These are phyloP conservation scores for Bombus impatiens DNA, from an alignment of 1,140 invertebrate species.

Conservation along the genomic window DNA sequence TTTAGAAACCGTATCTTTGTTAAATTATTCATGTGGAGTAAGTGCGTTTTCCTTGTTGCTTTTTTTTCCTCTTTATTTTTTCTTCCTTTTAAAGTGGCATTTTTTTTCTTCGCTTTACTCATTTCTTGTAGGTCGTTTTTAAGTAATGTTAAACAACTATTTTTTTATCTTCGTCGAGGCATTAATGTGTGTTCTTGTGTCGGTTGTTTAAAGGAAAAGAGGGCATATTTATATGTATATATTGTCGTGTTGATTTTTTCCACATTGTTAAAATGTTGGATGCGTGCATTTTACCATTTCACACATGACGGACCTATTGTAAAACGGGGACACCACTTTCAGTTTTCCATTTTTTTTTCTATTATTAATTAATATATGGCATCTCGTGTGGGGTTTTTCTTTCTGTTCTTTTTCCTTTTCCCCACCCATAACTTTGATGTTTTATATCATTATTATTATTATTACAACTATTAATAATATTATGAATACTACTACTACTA, in stretches of 20 bases:
- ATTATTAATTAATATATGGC: constrained; percentile 21
- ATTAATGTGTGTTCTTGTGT: constrained; percentile 32
- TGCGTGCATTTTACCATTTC: constrained; percentile 20
- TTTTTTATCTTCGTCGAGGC: constrained; percentile 26
- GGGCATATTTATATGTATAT: not conserved
- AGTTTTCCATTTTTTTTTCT: constrained; percentile 12
- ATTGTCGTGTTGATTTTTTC: not conserved
- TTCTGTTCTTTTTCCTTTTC: not conserved
- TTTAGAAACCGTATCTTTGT: constrained; percentile 4
- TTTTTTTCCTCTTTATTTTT: constrained; percentile 22
- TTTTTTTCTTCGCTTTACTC: constrained; percentile 20
- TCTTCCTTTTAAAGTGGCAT: constrained; percentile 19
- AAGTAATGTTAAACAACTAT: not conserved
- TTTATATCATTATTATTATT: constrained; percentile 21
- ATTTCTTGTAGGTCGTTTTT: constrained; percentile 44
- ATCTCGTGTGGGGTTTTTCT: not conserved
- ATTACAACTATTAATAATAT: not conserved
- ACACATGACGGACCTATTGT: not conserved
- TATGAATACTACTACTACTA: not conserved
- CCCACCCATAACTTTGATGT: constrained; percentile 26
- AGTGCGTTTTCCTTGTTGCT: constrained; percentile 9
- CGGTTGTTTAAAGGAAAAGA: not conserved
- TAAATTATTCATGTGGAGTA: not conserved
- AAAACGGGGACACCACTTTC: not conserved
- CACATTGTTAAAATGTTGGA: not conserved